Base-by-base conservation (phyloP, 2,888 invertebrate species). In the Hololepta plana region DNA sequence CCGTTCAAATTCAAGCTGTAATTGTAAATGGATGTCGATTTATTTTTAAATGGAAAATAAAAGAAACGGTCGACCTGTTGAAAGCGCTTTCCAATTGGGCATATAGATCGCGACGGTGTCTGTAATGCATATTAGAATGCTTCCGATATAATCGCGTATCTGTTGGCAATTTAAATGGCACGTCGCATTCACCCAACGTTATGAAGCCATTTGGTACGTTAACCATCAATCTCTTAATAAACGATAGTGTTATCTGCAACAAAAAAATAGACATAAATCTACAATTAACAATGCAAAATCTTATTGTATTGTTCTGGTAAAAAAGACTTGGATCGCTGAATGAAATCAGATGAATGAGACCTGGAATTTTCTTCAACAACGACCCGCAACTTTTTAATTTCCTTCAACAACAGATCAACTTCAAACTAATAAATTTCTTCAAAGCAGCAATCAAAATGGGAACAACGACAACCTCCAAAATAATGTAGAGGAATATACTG, bases 1-100 rank as follows among this genome's bases (percentile, higher is more conserved):
- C 72, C 72, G 35, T 72, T 62, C n/a, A 71, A 44, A 23, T 67
- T 67, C 40, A 60, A 59, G 26, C 73, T 73, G 47, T 35, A 62
- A 62, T 28, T 31, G 31, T 15, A 31, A 15, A 27, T 12, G 5
- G 20, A 26, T 26, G 7, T 4, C 17, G 15, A 26, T 20, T 20
- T 26, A 26, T 19, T 26, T 20, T 4, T 17, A 10, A 3, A 5
- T 17, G 9, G 5, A 17, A 25, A 25, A 17, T 25, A 7, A 7
- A 17, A 7, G 17, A 17, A n/a, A 17, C 7, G 7, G n/a, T 7
- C 17, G n/a, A 43, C 42, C 35, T 33, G 5, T 35, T 31, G 6
- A 43, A 31, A 4, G 38, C 37, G 10, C 30, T 27, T 24, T 40
- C 38, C 9, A 50, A 24, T 27, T 42, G 38, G 27, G 36, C 33